Base-by-base conservation (phyloP, 2,888 invertebrate genomes). In the Trachelus tabidus region DNA sequence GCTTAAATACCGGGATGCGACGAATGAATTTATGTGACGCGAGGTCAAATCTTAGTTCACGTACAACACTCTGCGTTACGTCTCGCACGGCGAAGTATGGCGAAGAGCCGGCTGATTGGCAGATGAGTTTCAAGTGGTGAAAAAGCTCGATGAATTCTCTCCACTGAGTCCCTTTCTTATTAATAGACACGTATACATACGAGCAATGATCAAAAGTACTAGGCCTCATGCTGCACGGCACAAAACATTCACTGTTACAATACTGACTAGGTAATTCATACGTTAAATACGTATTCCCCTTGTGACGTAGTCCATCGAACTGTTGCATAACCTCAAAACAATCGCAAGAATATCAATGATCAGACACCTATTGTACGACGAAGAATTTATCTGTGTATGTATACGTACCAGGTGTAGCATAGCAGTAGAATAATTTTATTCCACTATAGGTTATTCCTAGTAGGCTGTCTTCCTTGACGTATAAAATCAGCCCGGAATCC, bases 11-110 rank as follows among this genome's bases (percentile, higher is more conserved):
- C 78, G 78, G 73, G 75, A 78, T 75, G 78, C 75, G 76, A 78
- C 75, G 78, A 78, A 78, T 78, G 75, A 78, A 78, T 78, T 78
- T 78, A 78, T 76, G 78, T 73, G 78, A 73, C 33, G 75, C 34
- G 78, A 73, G 78, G 78, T 78, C 75, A 75, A 34, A 71, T 71
- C 71, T 71, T 34, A 34, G 31, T 71, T 56, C 56, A 23, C 56
- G 56, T 56, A 56, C 23, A 40, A 23, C 56, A 56, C 56, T 56
- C 56, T 56, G 56, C 56, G 23, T 56, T 56, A 56, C 56, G 23
- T 56, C 56, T 56, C 56, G 56, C 56, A 56, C 56, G 56, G 23
- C 56, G 56, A 56, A 56, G 56, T 56, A 56, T 23, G 23, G 23
- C 56, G 56, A 56, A 56, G 56, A 56, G 9, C 56, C 23, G 56